A percentile compares a stretch with the other conserved stretches of the same genome.
Conservation (phyloP, 2,888 invertebrate genomes). For the Venusia cambrica region DNA sequence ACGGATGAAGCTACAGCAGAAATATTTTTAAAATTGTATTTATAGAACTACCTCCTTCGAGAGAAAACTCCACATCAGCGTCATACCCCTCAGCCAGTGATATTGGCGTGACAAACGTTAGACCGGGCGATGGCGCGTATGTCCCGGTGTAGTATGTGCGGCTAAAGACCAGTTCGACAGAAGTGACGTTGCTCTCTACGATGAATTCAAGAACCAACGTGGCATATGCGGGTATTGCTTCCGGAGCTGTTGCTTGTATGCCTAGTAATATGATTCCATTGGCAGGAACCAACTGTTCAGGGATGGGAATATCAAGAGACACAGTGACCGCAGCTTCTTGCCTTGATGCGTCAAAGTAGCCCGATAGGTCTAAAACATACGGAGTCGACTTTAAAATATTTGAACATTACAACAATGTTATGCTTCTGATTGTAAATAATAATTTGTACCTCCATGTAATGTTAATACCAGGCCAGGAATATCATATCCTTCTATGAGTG, state of each 20-base stretch:
- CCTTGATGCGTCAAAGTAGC: constrained; percentile 27
- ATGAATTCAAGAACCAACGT: constrained; percentile 35
- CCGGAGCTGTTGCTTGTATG: constrained; percentile 35
- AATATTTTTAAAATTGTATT: not conserved
- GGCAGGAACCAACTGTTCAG: constrained; percentile 17
- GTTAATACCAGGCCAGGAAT: constrained; percentile 32
- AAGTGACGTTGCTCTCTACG: constrained; percentile 1
- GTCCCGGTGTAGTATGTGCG: constrained; percentile 18
- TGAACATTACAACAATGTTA: too few relatives aligned
- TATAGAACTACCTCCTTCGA: constrained; percentile 21
- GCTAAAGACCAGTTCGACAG: constrained; percentile 12
- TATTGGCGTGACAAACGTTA: constrained; percentile 15
- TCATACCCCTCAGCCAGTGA: constrained; percentile 27
- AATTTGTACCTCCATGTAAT: constrained; percentile 41
- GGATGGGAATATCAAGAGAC: constrained; percentile 27
- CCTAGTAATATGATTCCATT: constrained; percentile 36
- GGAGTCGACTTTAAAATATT: too few relatives aligned
- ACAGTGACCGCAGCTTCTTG: constrained; percentile 30
- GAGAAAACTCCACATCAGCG: constrained; percentile 16
- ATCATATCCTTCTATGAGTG: constrained; percentile 37
- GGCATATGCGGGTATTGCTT: constrained; percentile 32
- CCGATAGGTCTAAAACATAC: constrained; percentile 33
- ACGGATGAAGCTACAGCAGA: not conserved
- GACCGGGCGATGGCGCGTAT: constrained; percentile 5
- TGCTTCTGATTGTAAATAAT: too few relatives aligned